A percentile compares a stretch with the other conserved stretches of the same genome.
Conservation (phyloP, 64 coral and sea anemone species). For the Trachythela sp. region DNA sequence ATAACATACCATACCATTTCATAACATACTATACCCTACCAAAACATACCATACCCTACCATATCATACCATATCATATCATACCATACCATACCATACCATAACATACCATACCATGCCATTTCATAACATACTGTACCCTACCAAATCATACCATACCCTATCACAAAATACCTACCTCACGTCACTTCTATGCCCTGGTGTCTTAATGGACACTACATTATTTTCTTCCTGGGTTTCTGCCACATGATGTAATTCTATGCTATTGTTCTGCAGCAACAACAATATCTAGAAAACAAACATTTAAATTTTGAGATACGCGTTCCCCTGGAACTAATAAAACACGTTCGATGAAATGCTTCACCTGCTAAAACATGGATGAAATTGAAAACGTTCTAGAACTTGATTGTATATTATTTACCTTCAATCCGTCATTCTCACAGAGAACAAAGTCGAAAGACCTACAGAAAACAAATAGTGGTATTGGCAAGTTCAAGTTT, state of each 20-base stretch:
- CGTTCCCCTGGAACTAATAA: too few relatives aligned
- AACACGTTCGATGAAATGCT: too few relatives aligned
- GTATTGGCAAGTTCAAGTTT: too few relatives aligned
- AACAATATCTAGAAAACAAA: slow-evolving; percentile 54
- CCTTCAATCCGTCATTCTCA: slow-evolving; percentile 40
- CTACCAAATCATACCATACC: too few relatives aligned
- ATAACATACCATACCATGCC: too few relatives aligned
- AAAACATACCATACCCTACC: too few relatives aligned
- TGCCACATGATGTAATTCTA: slow-evolving; percentile 48
- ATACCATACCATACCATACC: too few relatives aligned
- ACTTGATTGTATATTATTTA: neutral
- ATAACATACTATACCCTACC: too few relatives aligned
- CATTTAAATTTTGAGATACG: neutral
- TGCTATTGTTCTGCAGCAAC: slow-evolving; percentile 78
- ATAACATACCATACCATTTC: too few relatives aligned
- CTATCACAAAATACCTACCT: slow-evolving; percentile 31
- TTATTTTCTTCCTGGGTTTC: slow-evolving; percentile 38
- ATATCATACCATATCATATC: too few relatives aligned
- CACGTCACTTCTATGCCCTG: slow-evolving; percentile 86
- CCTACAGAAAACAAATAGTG: slow-evolving; percentile 10
- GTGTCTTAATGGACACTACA: slow-evolving; percentile 45
- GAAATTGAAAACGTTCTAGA: neutral
- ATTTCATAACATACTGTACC: too few relatives aligned
- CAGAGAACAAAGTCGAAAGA: slow-evolving; percentile 43
- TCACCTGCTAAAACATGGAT: neutral